Evolutionary conservation across 2,888 invertebrate genomes (phyloP), one percentile per base, ranked within the genome.

Genomic region (Platypus cylindrus): DNA sequence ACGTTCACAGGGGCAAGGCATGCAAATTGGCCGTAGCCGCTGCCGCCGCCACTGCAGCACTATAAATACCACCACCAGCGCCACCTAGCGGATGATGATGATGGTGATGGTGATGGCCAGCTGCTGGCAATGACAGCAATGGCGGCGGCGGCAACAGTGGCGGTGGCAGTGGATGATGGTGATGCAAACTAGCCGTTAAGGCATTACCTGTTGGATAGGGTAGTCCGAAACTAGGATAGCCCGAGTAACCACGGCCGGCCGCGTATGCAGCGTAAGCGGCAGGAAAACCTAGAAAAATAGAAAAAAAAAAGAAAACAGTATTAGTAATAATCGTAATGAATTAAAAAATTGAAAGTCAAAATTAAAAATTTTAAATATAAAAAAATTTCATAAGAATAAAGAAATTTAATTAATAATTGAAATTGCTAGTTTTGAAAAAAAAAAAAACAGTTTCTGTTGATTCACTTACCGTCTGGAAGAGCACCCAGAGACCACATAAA

Each of bases 401-500:
- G n/a, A n/a, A n/a, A n/a, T n/a, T 26, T 8, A 26, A 26, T 5
- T 26, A 8, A 12, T 26, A 12, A 8, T 26, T 26, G 13, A 11
- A 8, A 26, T 12, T 11, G 5, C 7, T 12, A 8, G 5, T 12
- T 26, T 5, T 8, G 26, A 8, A 8, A 26, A 8, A 12, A 11
- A 8, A 12, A 26, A 26, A 26, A 12, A 12, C 13, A 26, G n/a
- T 26, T 11, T 11, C 26, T 11, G 5, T 5, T 8, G 5, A 12
- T 26, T 29, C 32, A 81, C 86, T 85, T 75, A 90, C 90, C 89
- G 75, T 90, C 90, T 71, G 89, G 89, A 75, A 90, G 81, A 74
- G 87, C 86, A 77, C 89, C 90, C 80, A 90, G 80, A 71, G 89
- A 89, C 90, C 90, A 90, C 87, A 90, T 89, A 80, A 90, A 89